These are phyloP conservation scores for Muschampia plurimacula DNA, from an alignment of 2,888 invertebrate species.

Conservation along the genomic window DNA sequence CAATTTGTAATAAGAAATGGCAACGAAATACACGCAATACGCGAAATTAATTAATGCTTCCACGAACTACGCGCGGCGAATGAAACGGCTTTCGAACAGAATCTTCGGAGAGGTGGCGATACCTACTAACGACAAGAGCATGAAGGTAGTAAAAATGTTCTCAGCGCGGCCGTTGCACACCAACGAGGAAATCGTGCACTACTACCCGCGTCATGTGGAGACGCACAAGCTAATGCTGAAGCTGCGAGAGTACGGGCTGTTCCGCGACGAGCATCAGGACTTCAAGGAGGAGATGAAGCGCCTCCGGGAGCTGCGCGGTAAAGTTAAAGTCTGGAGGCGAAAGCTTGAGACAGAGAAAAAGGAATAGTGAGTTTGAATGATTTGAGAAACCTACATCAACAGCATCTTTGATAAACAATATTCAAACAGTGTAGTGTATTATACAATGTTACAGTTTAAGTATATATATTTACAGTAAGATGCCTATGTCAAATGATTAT, in stretches of 20 bases:
- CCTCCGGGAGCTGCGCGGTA: conserved; percentile 91
- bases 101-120: conserved; percentile 96
- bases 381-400: background rate
- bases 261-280: conserved; percentile 95
- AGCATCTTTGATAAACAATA: background rate
- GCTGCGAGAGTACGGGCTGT: conserved; percentile 92
- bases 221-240: conserved; percentile 89
- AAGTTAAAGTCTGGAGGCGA: conserved; percentile 85
- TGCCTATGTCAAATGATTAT: too few relatives aligned
- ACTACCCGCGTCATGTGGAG: conserved; percentile 95
- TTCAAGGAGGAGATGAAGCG: conserved; percentile 95
- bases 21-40: conserved; percentile 90
- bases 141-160: conserved; percentile 92
- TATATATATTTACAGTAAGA: too few relatives aligned
- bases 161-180: conserved; percentile 91
- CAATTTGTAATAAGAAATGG: conserved; percentile 58
- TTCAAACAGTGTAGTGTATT: background rate
- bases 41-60: conserved; percentile 88
- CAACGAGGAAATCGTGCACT: conserved; percentile 90
- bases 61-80: conserved; percentile 93
- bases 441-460: background rate
- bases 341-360: conserved; percentile 71
- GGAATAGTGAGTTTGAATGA: conserved; percentile 52
- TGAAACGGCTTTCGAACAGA: conserved; percentile 93
- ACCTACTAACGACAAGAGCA: conserved; percentile 90